Conservation (phyloP, 1,140 invertebrate genomes). For the Lethocerus indicus region DNA sequence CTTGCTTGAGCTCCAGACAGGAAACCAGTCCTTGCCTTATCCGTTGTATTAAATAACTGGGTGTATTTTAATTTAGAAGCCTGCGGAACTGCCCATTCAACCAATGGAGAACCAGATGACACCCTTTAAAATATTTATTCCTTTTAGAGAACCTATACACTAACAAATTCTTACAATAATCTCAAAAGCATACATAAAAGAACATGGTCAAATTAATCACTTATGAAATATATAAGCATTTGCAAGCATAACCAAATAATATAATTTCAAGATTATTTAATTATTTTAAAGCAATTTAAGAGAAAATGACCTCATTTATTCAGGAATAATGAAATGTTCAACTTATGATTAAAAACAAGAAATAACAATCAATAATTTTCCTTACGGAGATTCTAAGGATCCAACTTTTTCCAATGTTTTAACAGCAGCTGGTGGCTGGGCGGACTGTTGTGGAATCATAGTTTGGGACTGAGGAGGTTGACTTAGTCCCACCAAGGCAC, state of each 20-base stretch:
- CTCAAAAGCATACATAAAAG: too few species aligned
- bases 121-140: not conserved
- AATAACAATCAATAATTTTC: conserved; percentile 15
- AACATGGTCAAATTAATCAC: too few species aligned
- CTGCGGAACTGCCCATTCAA: conserved; percentile 80
- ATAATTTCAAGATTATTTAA: too few species aligned
- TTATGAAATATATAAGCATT: too few species aligned
- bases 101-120: conserved; percentile 22
- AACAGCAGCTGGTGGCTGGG: conserved; percentile 21
- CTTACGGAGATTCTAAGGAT: conserved; percentile 33
- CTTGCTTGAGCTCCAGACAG: conserved; percentile 84
- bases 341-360: conserved; percentile 1
- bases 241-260: too few species aligned
- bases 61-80: conserved; percentile 84
- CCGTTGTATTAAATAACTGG: conserved; percentile 86
- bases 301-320: not conserved
- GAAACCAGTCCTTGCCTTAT: conserved; percentile 68
- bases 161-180: conserved; percentile 7
- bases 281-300: not conserved
- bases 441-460: conserved; percentile 8
- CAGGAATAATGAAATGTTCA: not conserved
- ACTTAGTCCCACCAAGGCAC: conserved; percentile 1
- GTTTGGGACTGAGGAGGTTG: conserved; percentile 1
- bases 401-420: conserved; percentile 27
- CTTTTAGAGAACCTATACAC: not conserved